Base-by-base conservation (phyloP, 1,140 invertebrate species). In the Babylonia areolata region DNA sequence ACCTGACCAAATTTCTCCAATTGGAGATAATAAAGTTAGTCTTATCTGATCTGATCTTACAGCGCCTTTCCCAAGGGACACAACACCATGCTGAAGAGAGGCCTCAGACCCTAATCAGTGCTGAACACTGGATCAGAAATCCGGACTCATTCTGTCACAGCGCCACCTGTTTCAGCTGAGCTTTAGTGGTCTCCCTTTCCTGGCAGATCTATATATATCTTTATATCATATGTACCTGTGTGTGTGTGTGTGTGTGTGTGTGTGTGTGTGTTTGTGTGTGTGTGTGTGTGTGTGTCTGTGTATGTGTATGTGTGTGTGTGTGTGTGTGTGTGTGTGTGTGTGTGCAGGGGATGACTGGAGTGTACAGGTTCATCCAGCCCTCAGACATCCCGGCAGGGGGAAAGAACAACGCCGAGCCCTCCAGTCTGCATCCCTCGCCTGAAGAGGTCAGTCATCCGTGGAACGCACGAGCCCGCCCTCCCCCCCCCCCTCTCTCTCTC, bases 351-450 rank as follows among this genome's bases (percentile, higher is more conserved):
- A 90, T 92, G 42, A 89, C 89, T 73, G 94, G 95, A 51, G 94
- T 95, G 2, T 87, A 92, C 2, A 89, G 88, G 33, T 94, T 95
- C 86, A 46, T 95, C 40, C 87, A 91, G 86, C 93, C 94, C 6
- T 93, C 92, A 84, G 94, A 95, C 86, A 94, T 95, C 46, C 94
- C 94, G n/a, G 90, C 90, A 51, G 82, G 71, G 51, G 87, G 90
- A 17, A 92, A 93, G 78, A 93, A 94, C 85, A 91, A 91, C 79
- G 87, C 75, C 54, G 42, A 33, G 2, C 86, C 88, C 39, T 90
- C 88, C 85, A 78, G 88, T n/a, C 83, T 78, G 40, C 69, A 87
- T 23, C 81, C 80, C 39, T 51, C 82, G 17, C 33, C 87, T 20
- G 93, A 93, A 87, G 91, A 93, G 86, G 91, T 94, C 86, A 58